phyloP scores from a whole-genome alignment of 1,140 invertebrate species.

The Leptestheria dahalacensis region DNA sequence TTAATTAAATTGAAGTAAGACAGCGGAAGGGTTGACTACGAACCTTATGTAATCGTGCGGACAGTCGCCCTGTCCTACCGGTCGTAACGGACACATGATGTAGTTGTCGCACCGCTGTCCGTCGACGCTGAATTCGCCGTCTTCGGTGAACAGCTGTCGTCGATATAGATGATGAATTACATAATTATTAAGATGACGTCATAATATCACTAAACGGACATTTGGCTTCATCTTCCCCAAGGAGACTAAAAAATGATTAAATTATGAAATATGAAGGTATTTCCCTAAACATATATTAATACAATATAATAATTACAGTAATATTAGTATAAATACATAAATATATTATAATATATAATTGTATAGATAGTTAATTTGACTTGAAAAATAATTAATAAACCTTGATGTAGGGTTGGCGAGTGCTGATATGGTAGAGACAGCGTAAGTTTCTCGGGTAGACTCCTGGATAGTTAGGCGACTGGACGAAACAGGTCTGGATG shows the following conservation, averaged over 20 bases:
- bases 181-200: too few relatives aligned
- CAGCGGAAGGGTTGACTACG: too few relatives aligned
- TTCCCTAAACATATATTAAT: not conserved
- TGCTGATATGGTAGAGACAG: slow-evolving; percentile 76
- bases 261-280: not conserved
- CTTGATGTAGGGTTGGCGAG: slow-evolving; percentile 70
- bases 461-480: slow-evolving; percentile 79
- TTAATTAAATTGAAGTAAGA: not conserved
- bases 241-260: too few relatives aligned
- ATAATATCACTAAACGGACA: not conserved
- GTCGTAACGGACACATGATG: slow-evolving; percentile 83
- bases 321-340: not conserved
- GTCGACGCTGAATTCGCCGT: slow-evolving; percentile 85
- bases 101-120: slow-evolving; percentile 85
- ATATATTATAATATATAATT: not conserved
- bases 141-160: slow-evolving; percentile 59
- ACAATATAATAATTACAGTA: not conserved
- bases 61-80: slow-evolving; percentile 72
- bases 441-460: slow-evolving; percentile 76
- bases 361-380: not conserved
- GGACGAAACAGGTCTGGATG: slow-evolving; percentile 79
- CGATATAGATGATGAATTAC: too few relatives aligned
- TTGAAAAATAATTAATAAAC: slow-evolving; percentile 11
- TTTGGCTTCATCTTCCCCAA: too few relatives aligned
- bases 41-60: slow-evolving; percentile 70